Conservation (phyloP, 2,888 invertebrate species). For the Plebejus anna region DNA sequence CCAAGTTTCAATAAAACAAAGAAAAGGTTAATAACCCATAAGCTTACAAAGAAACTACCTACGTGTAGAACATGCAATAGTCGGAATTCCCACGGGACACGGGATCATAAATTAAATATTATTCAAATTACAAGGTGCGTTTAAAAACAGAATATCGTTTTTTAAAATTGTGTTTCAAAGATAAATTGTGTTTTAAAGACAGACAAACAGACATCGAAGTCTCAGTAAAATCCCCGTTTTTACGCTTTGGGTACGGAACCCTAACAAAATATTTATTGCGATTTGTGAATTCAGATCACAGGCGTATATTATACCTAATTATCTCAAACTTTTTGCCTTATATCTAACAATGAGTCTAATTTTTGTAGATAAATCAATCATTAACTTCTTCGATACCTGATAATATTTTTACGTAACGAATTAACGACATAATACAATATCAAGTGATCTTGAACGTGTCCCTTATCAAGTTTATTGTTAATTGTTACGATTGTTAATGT, state of each 20-base stretch:
- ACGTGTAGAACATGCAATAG: not conserved
- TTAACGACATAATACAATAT: not conserved
- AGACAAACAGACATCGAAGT: too few species aligned
- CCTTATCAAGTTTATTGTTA: not conserved
- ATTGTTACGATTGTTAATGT: not conserved
- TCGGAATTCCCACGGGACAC: not conserved
- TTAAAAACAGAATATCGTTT: not conserved
- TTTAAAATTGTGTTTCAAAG: not conserved
- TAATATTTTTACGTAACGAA: not conserved
- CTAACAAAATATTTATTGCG: too few species aligned
- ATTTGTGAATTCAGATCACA: too few species aligned
- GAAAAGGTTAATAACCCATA: not conserved
- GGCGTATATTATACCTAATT: too few species aligned
- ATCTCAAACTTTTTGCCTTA: too few species aligned
- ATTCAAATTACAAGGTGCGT: not conserved
- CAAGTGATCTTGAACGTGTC: not conserved
- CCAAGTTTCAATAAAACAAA: not conserved
- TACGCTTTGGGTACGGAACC: too few species aligned
- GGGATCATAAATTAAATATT: not conserved
- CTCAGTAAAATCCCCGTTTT: too few species aligned
- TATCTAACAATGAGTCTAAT: too few species aligned
- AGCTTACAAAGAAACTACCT: not conserved
- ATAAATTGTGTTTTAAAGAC: too few species aligned
- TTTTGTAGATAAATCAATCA: too few species aligned
- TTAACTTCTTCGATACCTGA: too few species aligned